A percentile compares a stretch with the other conserved stretches of the same genome.
Conservation (phyloP, 2,797 vertebrate genomes). For the Coregonus suidteri region DNA sequence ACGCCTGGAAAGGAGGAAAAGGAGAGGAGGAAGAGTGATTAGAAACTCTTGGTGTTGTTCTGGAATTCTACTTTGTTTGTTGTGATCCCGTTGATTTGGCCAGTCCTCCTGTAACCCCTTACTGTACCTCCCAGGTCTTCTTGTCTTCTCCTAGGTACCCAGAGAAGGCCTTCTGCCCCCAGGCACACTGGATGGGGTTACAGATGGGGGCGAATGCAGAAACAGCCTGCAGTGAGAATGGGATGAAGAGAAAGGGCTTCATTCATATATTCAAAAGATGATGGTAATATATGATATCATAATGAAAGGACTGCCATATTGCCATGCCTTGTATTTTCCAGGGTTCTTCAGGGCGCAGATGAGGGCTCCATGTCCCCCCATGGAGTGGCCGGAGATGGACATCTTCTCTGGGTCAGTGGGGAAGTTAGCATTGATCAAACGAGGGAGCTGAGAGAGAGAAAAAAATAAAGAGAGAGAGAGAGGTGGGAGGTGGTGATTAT, state of each 20-base stretch:
- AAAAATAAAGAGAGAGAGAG: too few species aligned
- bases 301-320: background rate
- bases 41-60: background rate
- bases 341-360: conserved; percentile 90
- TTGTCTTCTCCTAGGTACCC: conserved; percentile 90
- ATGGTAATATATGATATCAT: background rate
- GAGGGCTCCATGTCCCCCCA: conserved; percentile 94
- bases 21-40: background rate
- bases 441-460: conserved; percentile 79
- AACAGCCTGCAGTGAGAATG: conserved; percentile 77
- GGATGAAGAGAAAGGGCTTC: background rate
- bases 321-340: conserved; percentile 88
- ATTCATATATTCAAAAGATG: background rate
- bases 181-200: conserved; percentile 74
- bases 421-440: conserved; percentile 89
- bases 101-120: background rate
- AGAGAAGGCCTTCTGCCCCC: conserved; percentile 87
- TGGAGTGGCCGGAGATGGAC: conserved; percentile 94
- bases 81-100: background rate
- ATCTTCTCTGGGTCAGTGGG: conserved; percentile 84
- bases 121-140: conserved; percentile 88
- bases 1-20: conserved; percentile 70
- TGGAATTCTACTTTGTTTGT: background rate
- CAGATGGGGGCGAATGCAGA: conserved; percentile 96
- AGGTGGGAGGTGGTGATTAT: too few species aligned